Conservation (phyloP, 2,797 vertebrate genomes). For the Myotis planiceps region DNA sequence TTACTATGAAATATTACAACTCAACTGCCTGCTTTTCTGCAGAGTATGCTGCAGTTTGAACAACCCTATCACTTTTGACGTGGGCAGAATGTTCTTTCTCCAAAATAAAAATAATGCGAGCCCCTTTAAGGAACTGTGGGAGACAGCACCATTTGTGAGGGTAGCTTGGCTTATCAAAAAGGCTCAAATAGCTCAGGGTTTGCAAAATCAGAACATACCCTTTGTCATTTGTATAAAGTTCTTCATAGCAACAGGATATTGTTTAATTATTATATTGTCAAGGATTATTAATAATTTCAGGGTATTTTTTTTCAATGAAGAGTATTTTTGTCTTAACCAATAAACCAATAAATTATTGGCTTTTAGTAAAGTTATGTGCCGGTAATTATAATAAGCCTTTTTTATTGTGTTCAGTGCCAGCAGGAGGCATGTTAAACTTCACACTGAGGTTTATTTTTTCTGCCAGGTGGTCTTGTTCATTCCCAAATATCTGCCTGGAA, state of each 20-base stretch:
- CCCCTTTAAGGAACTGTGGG: background rate
- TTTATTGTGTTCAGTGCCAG: background rate
- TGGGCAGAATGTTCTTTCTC: conserved; percentile 13
- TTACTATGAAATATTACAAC: background rate
- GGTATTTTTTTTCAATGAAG: background rate
- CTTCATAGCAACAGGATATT: background rate
- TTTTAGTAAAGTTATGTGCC: background rate
- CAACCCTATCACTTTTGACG: background rate
- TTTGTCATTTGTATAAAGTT: background rate
- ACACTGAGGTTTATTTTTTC: background rate
- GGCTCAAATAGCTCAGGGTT: background rate
- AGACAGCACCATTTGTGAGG: background rate
- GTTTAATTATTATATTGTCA: background rate
- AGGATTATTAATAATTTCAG: background rate
- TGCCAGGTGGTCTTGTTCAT: background rate
- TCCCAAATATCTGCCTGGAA: background rate
- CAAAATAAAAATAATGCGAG: background rate
- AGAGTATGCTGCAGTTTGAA: background rate
- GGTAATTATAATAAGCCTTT: background rate
- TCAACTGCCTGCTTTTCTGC: background rate
- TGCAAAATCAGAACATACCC: background rate
- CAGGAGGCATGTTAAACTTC: background rate
- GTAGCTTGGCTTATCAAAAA: background rate
- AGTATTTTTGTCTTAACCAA: conserved; percentile 22
- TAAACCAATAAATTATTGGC: background rate